Base-by-base conservation (phyloP, 2,888 invertebrate species). In the Willowsia nigromaculata region DNA sequence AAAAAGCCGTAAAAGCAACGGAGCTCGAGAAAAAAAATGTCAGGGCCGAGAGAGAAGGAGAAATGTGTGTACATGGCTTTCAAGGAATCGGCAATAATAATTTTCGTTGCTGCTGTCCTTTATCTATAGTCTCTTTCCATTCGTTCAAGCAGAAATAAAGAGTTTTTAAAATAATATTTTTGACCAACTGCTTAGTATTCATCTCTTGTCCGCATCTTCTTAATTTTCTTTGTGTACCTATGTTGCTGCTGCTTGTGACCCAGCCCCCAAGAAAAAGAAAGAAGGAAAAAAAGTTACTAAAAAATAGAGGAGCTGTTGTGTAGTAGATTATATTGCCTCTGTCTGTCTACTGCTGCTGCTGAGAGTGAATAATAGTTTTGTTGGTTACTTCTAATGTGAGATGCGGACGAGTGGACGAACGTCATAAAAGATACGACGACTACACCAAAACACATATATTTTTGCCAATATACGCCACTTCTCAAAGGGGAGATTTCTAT, bases 111-210 rank as follows among this genome's bases (percentile, higher is more conserved):
- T 83, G 40, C 27, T 74, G 56, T 74, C 74, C 74, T 78, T 78
- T 85, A n/a, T n/a, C n/a, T n/a, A n/a, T 83, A 47, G 30, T 68
- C 68, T 18, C 68, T 65, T 37, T 4, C 47, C 18, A 37, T 33
- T 47, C n/a, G 68, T 68, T 65, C 5, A 18, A 40, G 18, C 13
- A 25, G 5, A 27, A 18, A 18, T 11, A 4, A 37, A 37, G 13
- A 33, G 33, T 25, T 27, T 62, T 71, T 82, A 22, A n/a, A n/a
- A n/a, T n/a, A n/a, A n/a, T n/a, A 13, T 3, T 87, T 81, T 62
- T 47, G 37, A 65, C 83, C 88, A 88, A 62, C 88, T 88, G 88
- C 83, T 88, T 88, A 88, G 83, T 88, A 88, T 88, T 83, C 88
- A 88, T 88, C 83, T 83, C 83, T 40, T 82, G 83, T 88, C 83